Evolutionary conservation across 2,888 invertebrate species (phyloP).

Genomic region (Stenichneumon culpator): DNA sequence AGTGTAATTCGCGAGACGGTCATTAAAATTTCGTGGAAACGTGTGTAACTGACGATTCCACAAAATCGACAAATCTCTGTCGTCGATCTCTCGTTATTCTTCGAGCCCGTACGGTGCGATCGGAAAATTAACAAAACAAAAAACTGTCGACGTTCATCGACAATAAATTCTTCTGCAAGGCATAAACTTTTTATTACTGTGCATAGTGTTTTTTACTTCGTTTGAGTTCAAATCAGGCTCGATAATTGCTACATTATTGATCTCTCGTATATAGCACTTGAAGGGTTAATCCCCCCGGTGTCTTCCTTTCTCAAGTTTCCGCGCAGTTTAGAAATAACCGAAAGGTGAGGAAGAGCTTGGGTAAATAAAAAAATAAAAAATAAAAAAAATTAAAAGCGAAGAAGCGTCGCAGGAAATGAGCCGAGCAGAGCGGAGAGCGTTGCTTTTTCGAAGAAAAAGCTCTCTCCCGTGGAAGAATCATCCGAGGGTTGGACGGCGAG

Average conservation of each 20-base stretch:
- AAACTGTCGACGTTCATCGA: no score
- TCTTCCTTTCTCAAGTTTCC: no score
- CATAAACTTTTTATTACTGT: no score
- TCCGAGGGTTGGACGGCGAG: background rate
- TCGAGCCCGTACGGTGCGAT: background rate
- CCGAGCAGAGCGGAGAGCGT: background rate
- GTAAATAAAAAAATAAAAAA: background rate
- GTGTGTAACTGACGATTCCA: slow-evolving; percentile 48
- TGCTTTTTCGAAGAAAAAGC: background rate
- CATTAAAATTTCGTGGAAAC: slow-evolving; percentile 61
- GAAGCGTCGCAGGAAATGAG: background rate
- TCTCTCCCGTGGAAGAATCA: slow-evolving; percentile 6
- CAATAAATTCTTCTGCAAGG: no score
- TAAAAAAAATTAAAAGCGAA: background rate
- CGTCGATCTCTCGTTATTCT: background rate
- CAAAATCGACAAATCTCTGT: slow-evolving; percentile 32
- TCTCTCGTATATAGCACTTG: no score
- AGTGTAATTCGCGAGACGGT: slow-evolving; percentile 49
- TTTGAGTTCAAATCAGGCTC: no score
- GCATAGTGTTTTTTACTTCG: no score
- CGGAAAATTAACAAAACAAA: no score
- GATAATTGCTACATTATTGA: no score
- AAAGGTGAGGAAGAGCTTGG: background rate
- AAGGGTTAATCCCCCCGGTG: no score
- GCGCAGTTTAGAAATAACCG: background rate